phyloP scores from a whole-genome alignment of 2,888 invertebrate species.

The Drosophila nr. medialis region DNA sequence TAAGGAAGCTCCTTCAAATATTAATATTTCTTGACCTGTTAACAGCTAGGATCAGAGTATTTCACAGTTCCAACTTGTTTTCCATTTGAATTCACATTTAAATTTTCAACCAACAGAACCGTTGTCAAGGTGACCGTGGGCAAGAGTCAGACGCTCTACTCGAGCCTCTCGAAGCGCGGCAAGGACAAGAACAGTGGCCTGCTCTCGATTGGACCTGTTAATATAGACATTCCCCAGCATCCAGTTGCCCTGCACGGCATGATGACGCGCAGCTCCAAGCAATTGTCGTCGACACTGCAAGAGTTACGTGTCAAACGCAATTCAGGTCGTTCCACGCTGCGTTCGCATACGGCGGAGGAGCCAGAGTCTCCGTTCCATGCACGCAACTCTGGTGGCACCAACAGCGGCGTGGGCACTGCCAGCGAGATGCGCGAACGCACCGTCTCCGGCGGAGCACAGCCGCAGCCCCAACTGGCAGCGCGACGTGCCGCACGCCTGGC shows the following conservation, averaged over 20 bases:
- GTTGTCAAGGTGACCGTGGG: constrained; percentile 97
- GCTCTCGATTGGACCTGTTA: constrained; percentile 94
- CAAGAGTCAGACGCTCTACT: constrained; percentile 96
- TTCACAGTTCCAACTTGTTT: background rate
- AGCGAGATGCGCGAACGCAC: constrained; percentile 73
- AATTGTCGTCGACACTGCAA: constrained; percentile 96
- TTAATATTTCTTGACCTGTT: background rate
- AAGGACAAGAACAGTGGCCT: constrained; percentile 93
- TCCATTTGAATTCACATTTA: background rate
- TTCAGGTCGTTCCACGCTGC: constrained; percentile 89
- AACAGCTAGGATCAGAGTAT: background rate
- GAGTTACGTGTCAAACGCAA: constrained; percentile 93
- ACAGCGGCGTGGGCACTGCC: constrained; percentile 60
- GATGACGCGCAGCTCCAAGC: constrained; percentile 97
- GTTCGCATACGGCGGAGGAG: constrained; percentile 86
- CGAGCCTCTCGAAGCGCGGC: constrained; percentile 90
- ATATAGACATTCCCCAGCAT: constrained; percentile 98
- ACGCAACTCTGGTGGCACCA: constrained; percentile 77
- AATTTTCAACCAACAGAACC: constrained; percentile 86
- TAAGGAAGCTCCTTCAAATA: background rate
- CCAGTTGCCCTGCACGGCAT: constrained; percentile 99
- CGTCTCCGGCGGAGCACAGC: constrained; percentile 74
- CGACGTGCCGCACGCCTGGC: constrained; percentile 66
- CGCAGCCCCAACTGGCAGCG: constrained; percentile 77
- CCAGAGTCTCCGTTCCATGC: constrained; percentile 85